Base-by-base conservation (phyloP, 2,888 invertebrate species). In the Cephalotes varians region DNA sequence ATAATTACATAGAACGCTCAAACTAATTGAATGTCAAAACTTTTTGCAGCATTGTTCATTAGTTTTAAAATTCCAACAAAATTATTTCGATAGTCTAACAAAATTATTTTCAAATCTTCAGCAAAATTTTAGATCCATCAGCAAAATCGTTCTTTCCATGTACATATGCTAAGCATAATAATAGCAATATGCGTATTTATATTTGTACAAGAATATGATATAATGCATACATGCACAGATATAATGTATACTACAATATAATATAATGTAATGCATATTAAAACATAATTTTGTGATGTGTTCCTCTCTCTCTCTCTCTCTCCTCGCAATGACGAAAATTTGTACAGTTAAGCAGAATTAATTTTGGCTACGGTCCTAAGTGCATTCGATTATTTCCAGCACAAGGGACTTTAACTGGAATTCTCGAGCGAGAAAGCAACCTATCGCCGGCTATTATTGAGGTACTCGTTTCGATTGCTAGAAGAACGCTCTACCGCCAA, bases 391-490 rank as follows among this genome's bases (percentile, higher is more conserved):
- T 54, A 37, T 34, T 71, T 37, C 12, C 34, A 54, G 25, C 37
- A 12, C 18, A 18, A 56, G 56, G 28, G n/a, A 56, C 56, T 72
- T 72, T 40, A 56, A n/a, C 12, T 18, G 37, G 40, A n/a, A 40
- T 72, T 40, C 72, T 28, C 54, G 71, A 72, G 37, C 25, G 37
- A 56, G n/a, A 72, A 56, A 56, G 71, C 28, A 28, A 40, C 15
- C 56, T 28, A 56, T 72, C 40, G 28, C n/a, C 15, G 72, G 18
- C n/a, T 25, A 72, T 56, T 72, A 72, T 72, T 40, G 28, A 40
- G 15, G 56, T 40, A 56, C 40, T 72, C 56, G 56, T 72, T 72
- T 72, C 56, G 40, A 72, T 72, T 72, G 72, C 56, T 56, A 72
- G n/a, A n/a, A 56, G 72, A 56, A 56, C 12, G 56, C 37, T 56